Evolutionary conservation across 1,140 invertebrate species (phyloP).

Genomic region (Pseudomyrmex sp.): DNA sequence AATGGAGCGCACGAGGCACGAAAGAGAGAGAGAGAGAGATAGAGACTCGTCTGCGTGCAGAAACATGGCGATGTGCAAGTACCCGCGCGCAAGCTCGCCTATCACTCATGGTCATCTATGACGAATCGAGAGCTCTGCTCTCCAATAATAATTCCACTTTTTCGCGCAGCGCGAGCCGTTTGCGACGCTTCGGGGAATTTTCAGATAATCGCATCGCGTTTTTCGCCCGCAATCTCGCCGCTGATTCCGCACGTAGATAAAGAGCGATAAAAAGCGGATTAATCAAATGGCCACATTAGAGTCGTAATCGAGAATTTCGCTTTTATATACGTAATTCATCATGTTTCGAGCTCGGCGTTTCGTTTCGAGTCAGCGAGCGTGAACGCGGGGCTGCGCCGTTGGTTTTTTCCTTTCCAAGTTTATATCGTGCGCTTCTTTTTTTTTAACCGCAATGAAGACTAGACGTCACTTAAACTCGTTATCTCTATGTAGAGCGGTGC

Average conservation of each 20-base stretch:
- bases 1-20: slow-evolving; percentile 32
- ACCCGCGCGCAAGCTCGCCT: slow-evolving; percentile 40
- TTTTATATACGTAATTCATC: slow-evolving; percentile 29
- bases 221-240: slow-evolving; percentile 55
- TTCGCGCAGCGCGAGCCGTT: slow-evolving; percentile 34
- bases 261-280: slow-evolving; percentile 57
- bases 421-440: neutral
- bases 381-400: neutral
- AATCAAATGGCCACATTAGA: slow-evolving; percentile 54
- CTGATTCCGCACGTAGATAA: slow-evolving; percentile 55
- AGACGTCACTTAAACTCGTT: neutral
- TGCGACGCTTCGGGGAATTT: slow-evolving; percentile 57
- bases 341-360: slow-evolving; percentile 6
- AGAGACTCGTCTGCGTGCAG: slow-evolving; percentile 19
- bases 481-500: neutral
- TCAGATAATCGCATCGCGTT: slow-evolving; percentile 57
- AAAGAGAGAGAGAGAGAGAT: slow-evolving; percentile 18
- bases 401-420: neutral
- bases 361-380: neutral
- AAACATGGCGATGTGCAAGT: slow-evolving; percentile 29
- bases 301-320: slow-evolving; percentile 42
- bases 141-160: slow-evolving; percentile 56
- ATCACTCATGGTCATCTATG: slow-evolving; percentile 60
- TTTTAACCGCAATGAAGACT: neutral
- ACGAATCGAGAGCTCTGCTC: slow-evolving; percentile 55